Percentiles rank a stretch among this genome's conserved stretches.
Evolutionary conservation across 1,140 invertebrate genomes (phyloP).

Genomic region (Zeugodacus cucurbitae): DNA sequence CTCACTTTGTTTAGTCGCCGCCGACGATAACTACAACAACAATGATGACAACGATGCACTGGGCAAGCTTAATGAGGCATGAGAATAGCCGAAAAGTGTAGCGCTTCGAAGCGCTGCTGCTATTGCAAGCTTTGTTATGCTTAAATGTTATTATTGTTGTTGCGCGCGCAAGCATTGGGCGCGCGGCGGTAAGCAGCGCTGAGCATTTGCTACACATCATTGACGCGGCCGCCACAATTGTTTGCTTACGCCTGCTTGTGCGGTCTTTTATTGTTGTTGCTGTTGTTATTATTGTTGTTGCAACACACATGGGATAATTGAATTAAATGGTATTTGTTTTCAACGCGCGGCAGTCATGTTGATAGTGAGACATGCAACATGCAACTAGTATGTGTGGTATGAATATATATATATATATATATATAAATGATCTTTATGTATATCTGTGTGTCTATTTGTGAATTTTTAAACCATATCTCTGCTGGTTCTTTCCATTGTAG

Average conservation of each 20-base stretch:
- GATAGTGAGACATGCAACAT: neutral
- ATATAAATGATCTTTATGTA: neutral
- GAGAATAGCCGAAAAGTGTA: neutral
- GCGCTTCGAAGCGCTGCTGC: neutral
- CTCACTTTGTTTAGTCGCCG: neutral
- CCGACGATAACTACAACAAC: neutral
- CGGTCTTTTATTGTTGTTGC: too few species aligned
- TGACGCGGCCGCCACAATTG: neutral
- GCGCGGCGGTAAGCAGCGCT: neutral
- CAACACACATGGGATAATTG: neutral
- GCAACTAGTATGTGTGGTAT: neutral
- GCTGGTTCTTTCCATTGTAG: neutral
- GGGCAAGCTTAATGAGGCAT: slow-evolving; percentile 22
- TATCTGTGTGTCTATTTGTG: neutral
- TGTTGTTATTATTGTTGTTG: neutral
- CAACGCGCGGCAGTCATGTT: neutral
- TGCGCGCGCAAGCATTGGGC: neutral
- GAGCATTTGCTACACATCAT: slow-evolving; percentile 13
- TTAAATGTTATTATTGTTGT: neutral
- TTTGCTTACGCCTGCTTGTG: neutral
- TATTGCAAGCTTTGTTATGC: neutral
- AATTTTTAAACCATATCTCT: neutral
- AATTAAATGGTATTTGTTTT: slow-evolving; percentile 18
- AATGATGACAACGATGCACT: neutral
- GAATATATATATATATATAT: neutral